Base-by-base conservation (phyloP, 2,113 vertebrate species). In the Nibea albiflora region DNA sequence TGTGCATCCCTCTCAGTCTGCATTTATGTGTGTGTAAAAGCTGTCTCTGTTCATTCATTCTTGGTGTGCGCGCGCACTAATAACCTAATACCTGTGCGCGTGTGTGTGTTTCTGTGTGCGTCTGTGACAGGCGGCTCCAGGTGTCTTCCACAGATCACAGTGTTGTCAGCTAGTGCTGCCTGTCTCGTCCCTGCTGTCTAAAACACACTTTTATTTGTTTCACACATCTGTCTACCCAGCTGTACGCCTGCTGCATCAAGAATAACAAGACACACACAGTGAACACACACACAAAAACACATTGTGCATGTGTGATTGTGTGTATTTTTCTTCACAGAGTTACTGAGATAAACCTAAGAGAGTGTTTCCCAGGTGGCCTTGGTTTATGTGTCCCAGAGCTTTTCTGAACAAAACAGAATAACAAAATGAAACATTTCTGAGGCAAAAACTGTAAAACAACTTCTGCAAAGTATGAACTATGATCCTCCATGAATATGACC, bases 401-500 rank as follows among this genome's bases (percentile, higher is more conserved):
- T 63, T 39, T 11, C 57, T 47, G n/a, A 28, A 56, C 11, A 73
- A 46, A 39, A 39, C 2, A 62, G 73, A 69, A 69, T 0, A 15
- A 60, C 54, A 0, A 71, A 31, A 42, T 17, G 20, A 57, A 82
- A 61, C 4, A 42, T 56, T 73, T 82, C 72, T 74, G 46, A 67
- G 73, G n/a, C 44, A 53, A 85, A 83, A 72, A n/a, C 64, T 74
- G 52, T 22, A 91, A 75, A 92, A 92, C 91, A 90, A 91, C 91
- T 92, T 91, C 83, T 92, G 39, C 24, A 82, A 87, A 71, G 60
- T 81, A 80, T 84, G 73, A 78, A 88, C 58, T n/a, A 53, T 42
- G 61, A 90, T 88, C 75, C 70, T 75, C 63, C 69, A 46, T 71
- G 80, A 88, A 84, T 69, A 78, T 73, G 86, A 74, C 80, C 84